A percentile compares a stretch with the other conserved stretches of the same genome.
phyloP scores from a whole-genome alignment of 2,113 vertebrate genomes.

The Vanacampus margaritifer region DNA sequence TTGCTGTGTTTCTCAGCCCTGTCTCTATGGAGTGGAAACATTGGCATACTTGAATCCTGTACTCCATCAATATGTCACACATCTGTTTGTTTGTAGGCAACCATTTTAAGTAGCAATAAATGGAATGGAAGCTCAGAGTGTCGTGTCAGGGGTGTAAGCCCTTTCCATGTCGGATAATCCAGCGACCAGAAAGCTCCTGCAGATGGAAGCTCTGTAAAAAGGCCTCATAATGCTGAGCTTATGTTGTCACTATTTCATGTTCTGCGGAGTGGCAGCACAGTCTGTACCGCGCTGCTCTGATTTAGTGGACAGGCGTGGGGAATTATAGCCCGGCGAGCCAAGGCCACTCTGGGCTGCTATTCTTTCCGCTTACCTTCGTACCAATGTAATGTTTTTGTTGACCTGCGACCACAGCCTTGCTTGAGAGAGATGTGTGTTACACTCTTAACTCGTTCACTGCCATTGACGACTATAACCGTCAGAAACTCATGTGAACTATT shows the following conservation, averaged over 20 bases:
- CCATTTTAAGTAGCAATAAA: slow-evolving; percentile 60
- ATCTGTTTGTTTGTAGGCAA: slow-evolving; percentile 17
- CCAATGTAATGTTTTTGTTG: slow-evolving; percentile 10
- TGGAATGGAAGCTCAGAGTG: slow-evolving; percentile 51
- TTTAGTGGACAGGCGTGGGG: slow-evolving; percentile 39
- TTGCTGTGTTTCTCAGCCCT: neutral
- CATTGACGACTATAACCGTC: too few relatives aligned
- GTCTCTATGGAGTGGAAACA: slow-evolving; percentile 9
- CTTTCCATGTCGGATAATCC: slow-evolving; percentile 76
- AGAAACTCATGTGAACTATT: too few relatives aligned
- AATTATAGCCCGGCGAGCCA: slow-evolving; percentile 38
- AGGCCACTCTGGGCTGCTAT: slow-evolving; percentile 30
- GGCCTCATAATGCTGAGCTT: slow-evolving; percentile 73
- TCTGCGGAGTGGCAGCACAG: slow-evolving; percentile 48
- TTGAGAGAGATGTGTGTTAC: slow-evolving; percentile 20
- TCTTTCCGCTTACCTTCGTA: slow-evolving; percentile 15
- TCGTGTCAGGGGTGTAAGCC: slow-evolving; percentile 68
- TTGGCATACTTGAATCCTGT: slow-evolving; percentile 16
- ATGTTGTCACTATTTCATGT: slow-evolving; percentile 74
- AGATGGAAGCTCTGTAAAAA: slow-evolving; percentile 74
- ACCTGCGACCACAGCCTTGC: slow-evolving; percentile 19
- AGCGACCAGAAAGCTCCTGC: slow-evolving; percentile 69
- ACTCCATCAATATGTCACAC: slow-evolving; percentile 23
- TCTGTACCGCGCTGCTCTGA: slow-evolving; percentile 43
- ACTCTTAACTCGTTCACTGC: too few relatives aligned